A percentile compares a stretch with the other conserved stretches of the same genome.
Evolutionary conservation across 2,113 vertebrate genomes (phyloP).

Genomic region (Mionectes macconnelli): DNA sequence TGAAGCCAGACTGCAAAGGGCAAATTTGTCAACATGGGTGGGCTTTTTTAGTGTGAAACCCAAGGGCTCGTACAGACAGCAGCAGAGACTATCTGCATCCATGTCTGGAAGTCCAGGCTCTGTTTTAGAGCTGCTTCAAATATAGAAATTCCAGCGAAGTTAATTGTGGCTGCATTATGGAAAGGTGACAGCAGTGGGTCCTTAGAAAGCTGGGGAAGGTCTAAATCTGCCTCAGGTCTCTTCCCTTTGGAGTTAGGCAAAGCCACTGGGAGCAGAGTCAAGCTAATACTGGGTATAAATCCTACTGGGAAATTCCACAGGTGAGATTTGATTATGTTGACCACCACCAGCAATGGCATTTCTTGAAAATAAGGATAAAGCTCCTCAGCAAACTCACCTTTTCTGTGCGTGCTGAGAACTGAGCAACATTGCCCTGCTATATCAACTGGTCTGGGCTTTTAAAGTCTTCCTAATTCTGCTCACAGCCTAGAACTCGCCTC

Average conservation of each 20-base stretch:
- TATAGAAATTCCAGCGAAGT: constrained; percentile 56
- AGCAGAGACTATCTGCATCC: constrained; percentile 30
- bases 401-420: neutral
- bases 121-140: constrained; percentile 50
- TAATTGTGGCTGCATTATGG: constrained; percentile 26
- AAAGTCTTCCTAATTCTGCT: neutral
- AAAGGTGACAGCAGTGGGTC: neutral
- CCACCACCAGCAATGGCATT: neutral
- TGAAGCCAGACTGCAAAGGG: constrained; percentile 47
- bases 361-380: neutral
- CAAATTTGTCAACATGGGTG: constrained; percentile 14
- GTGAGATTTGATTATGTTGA: neutral
- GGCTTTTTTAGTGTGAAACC: constrained; percentile 25
- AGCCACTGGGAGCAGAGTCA: neutral
- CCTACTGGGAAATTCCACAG: neutral
- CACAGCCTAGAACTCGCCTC: neutral
- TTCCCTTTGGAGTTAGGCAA: neutral
- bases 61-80: constrained; percentile 6
- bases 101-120: constrained; percentile 38
- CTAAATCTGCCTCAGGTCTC: neutral
- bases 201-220: constrained; percentile 22
- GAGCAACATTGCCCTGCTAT: neutral
- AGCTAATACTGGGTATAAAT: neutral
- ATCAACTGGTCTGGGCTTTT: neutral
- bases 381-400: neutral